phyloP scores from a whole-genome alignment of 2,888 invertebrate species.

The Bellardia pandia region DNA sequence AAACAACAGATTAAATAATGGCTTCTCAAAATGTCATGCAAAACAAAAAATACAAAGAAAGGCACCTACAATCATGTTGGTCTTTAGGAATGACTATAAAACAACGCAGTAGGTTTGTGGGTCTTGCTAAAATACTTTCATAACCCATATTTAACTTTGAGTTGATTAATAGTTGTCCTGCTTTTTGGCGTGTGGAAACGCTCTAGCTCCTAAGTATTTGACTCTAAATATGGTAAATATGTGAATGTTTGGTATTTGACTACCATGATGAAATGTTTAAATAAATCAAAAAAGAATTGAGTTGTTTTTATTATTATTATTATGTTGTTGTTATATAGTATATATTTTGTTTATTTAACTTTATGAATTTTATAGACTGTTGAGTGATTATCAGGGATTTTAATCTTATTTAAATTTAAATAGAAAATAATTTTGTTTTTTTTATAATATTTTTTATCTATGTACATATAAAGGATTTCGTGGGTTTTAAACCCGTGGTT shows the following conservation, averaged over 20 bases:
- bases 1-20: slow-evolving; percentile 69
- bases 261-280: slow-evolving; percentile 54
- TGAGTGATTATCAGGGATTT: slow-evolving; percentile 26
- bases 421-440: neutral
- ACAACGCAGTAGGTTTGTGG: neutral
- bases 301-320: slow-evolving; percentile 15
- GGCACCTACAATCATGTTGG: neutral
- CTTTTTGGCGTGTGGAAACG: neutral
- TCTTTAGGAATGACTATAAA: neutral
- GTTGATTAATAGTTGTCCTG: slow-evolving; percentile 67
- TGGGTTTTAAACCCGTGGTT: neutral
- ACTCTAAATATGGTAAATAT: neutral
- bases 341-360: neutral
- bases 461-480: neutral
- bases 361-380: slow-evolving; percentile 31
- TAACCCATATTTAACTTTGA: slow-evolving; percentile 61
- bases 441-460: neutral
- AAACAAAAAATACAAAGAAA: slow-evolving; percentile 11
- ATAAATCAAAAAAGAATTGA: slow-evolving; percentile 49
- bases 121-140: slow-evolving; percentile 33
- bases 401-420: slow-evolving; percentile 27
- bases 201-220: neutral
- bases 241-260: slow-evolving; percentile 28
- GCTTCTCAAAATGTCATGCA: slow-evolving; percentile 52
- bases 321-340: neutral